phyloP scores from a whole-genome alignment of 2,888 invertebrate species.

The Cremastobaeus sp. region DNA sequence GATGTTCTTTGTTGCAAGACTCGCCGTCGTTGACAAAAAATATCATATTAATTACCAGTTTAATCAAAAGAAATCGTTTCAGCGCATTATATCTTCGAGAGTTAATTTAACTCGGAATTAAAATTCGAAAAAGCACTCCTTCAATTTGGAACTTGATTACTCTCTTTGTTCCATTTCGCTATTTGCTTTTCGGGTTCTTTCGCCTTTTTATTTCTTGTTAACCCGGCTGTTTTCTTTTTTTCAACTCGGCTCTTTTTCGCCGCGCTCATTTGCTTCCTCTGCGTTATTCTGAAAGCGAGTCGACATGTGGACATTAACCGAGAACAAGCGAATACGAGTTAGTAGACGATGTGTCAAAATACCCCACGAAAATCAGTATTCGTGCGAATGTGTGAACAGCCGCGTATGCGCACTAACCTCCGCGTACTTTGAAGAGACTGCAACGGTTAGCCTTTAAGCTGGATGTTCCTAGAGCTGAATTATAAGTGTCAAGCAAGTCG shows the following conservation, averaged over 20 bases:
- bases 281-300: conserved; percentile 41
- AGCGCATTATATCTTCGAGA: conserved; percentile 1
- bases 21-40: conserved; percentile 5
- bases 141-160: conserved; percentile 50
- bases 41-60: conserved; percentile 20
- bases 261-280: conserved; percentile 42
- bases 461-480: conserved; percentile 38
- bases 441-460: conserved; percentile 35
- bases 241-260: conserved; percentile 22
- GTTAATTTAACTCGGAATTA: conserved; percentile 30
- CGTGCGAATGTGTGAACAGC: conserved; percentile 44
- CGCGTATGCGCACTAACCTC: conserved; percentile 23
- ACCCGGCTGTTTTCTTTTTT: conserved; percentile 29
- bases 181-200: conserved; percentile 31
- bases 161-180: conserved; percentile 43
- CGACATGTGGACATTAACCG: conserved; percentile 50
- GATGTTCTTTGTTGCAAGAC: conserved; percentile 2
- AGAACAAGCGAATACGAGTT: conserved; percentile 55
- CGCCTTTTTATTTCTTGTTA: conserved; percentile 7
- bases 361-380: conserved; percentile 51
- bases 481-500: conserved; percentile 37
- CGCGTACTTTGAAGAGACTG: conserved; percentile 18
- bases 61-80: conserved; percentile 25
- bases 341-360: conserved; percentile 54
- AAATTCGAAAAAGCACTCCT: conserved; percentile 34